These are phyloP conservation scores for Oxytorus armatus DNA, from an alignment of 2,888 invertebrate genomes.

Conservation along the genomic window DNA sequence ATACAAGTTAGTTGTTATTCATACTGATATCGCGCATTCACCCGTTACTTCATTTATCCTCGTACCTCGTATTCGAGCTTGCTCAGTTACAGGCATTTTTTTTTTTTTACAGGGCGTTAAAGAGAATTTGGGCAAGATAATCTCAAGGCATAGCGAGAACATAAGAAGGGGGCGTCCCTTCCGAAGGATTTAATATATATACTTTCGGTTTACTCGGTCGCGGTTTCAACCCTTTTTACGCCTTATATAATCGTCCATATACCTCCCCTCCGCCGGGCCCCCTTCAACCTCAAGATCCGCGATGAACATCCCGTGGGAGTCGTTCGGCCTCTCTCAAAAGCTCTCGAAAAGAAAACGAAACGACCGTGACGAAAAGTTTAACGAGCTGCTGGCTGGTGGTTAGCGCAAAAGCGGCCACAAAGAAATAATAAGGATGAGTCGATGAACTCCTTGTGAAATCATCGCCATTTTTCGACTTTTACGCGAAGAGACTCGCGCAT, in stretches of 20 bases:
- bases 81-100: conserved; percentile 27
- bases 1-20: not conserved
- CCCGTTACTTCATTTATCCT: conserved; percentile 43
- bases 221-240: conserved; percentile 76
- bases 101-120: conserved; percentile 38
- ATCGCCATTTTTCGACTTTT: not conserved
- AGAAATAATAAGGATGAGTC: not conserved
- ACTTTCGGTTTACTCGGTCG: conserved; percentile 57
- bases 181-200: conserved; percentile 60
- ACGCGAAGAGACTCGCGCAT: not conserved
- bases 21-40: conserved; percentile 17
- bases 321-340: conserved; percentile 67
- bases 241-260: conserved; percentile 74
- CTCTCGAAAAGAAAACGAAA: conserved; percentile 76
- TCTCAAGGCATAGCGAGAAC: conserved; percentile 28
- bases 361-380: conserved; percentile 81
- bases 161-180: conserved; percentile 49
- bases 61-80: conserved; percentile 23
- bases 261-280: not conserved
- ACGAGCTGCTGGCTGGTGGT: conserved; percentile 74
- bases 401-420: conserved; percentile 20
- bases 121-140: conserved; percentile 48
- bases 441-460: conserved; percentile 8
- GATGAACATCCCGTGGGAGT: conserved; percentile 75
- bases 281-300: conserved; percentile 60